These are phyloP conservation scores for Dromius quadrimaculatus DNA, from an alignment of 2,888 invertebrate genomes.

Conservation along the genomic window DNA sequence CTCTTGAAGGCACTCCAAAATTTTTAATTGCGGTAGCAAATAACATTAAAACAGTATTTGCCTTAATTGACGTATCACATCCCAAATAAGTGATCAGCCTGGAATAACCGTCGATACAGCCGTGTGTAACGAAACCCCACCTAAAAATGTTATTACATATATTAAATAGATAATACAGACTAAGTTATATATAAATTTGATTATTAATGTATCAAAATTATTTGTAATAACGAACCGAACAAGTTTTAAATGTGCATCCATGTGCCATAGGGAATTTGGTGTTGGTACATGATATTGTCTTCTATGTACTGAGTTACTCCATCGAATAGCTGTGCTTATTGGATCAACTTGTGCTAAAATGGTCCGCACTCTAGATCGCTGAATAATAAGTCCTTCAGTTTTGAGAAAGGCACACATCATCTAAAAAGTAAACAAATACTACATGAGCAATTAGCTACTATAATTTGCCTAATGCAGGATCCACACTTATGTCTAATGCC, in stretches of 20 bases:
- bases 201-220: too few species aligned
- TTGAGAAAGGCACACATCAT: background rate
- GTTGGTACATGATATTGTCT: background rate
- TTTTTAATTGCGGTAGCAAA: slow-evolving; percentile 1
- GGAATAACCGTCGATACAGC: slow-evolving; percentile 34
- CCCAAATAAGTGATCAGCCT: background rate
- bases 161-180: background rate
- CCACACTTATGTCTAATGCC: too few species aligned
- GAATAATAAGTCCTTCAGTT: background rate
- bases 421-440: background rate
- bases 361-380: background rate
- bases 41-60: background rate
- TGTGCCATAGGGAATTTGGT: background rate
- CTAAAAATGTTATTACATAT: slow-evolving; percentile 6
- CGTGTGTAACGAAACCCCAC: slow-evolving; percentile 27
- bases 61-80: slow-evolving; percentile 1
- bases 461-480: too few species aligned
- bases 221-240: background rate
- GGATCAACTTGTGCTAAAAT: background rate
- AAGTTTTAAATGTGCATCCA: background rate
- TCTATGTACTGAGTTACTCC: background rate
- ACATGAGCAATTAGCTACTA: background rate
- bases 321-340: background rate
- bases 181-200: too few species aligned
- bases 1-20: slow-evolving; percentile 26